phyloP scores from a whole-genome alignment of 1,140 invertebrate species.

The Trichomalopsis sarcophagae region DNA sequence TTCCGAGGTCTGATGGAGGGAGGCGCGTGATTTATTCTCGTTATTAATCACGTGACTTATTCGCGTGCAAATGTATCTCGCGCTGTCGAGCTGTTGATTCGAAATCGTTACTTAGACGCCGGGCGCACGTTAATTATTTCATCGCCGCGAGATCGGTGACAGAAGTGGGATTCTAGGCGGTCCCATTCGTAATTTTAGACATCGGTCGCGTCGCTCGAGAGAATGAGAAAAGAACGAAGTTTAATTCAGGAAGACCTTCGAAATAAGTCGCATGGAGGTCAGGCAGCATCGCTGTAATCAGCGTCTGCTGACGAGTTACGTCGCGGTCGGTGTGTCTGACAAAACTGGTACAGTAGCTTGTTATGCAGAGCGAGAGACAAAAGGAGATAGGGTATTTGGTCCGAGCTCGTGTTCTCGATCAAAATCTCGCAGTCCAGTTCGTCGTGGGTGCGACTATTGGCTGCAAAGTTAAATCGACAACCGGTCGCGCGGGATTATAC shows the following conservation, averaged over 20 bases:
- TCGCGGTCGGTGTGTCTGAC: background rate
- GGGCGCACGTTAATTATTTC: too few relatives aligned
- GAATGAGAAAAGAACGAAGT: too few relatives aligned
- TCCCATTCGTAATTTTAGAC: too few relatives aligned
- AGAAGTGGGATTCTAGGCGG: too few relatives aligned
- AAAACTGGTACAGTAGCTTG: background rate
- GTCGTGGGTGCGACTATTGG: background rate
- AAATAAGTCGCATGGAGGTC: background rate
- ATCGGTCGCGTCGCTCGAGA: too few relatives aligned
- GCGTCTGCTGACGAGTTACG: too few relatives aligned
- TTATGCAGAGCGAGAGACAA: too few relatives aligned
- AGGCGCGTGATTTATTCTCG: background rate
- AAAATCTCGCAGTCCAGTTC: constrained; percentile 11
- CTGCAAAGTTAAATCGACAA: background rate
- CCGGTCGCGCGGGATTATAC: constrained; percentile 23
- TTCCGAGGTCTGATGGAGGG: background rate
- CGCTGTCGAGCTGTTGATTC: too few relatives aligned
- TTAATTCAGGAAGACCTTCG: too few relatives aligned
- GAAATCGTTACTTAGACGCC: too few relatives aligned
- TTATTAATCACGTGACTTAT: background rate
- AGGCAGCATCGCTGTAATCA: too few relatives aligned
- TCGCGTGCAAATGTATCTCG: background rate
- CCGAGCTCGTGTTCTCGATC: constrained; percentile 16
- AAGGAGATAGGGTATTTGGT: background rate
- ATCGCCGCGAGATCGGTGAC: too few relatives aligned